phyloP scores from a whole-genome alignment of 2,113 vertebrate species.

The Sturnira hondurensis region DNA sequence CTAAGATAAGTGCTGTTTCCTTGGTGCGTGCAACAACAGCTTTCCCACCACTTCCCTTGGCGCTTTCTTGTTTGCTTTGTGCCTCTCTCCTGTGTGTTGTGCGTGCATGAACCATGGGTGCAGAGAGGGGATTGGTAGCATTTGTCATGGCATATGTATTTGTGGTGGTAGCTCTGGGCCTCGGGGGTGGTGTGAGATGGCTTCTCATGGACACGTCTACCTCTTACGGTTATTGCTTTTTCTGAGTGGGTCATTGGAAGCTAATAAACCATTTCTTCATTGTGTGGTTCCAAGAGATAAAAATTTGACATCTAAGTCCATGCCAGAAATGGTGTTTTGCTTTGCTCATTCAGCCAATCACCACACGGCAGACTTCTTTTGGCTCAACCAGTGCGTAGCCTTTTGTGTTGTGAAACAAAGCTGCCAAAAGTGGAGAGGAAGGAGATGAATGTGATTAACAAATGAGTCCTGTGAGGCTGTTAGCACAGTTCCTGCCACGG shows the following conservation, averaged over 20 bases:
- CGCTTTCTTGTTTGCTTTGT: conserved; percentile 63
- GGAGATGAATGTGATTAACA: not conserved
- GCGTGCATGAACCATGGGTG: conserved; percentile 50
- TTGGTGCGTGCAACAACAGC: conserved; percentile 67
- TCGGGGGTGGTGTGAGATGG: not conserved
- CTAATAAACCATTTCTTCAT: conserved; percentile 38
- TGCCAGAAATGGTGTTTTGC: conserved; percentile 48
- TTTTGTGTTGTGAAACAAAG: conserved; percentile 37
- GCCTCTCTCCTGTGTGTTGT: conserved; percentile 68
- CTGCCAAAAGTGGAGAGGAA: conserved; percentile 39
- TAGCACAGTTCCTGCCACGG: not conserved
- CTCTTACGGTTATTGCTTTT: conserved; percentile 33
- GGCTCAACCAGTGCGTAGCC: conserved; percentile 2
- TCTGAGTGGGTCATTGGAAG: not conserved
- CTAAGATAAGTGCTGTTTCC: conserved; percentile 72
- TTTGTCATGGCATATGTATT: conserved; percentile 30
- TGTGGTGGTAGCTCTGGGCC: not conserved
- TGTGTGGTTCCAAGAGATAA: conserved; percentile 38
- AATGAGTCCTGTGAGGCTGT: not conserved
- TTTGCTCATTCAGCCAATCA: conserved; percentile 53
- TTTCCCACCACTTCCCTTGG: conserved; percentile 18
- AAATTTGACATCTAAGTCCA: conserved; percentile 39
- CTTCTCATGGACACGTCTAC: conserved; percentile 26
- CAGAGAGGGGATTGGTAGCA: not conserved
- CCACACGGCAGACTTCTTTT: conserved; percentile 63